Percentiles rank a stretch among this genome's conserved stretches.
Evolutionary conservation across 2,888 invertebrate genomes (phyloP).

Genomic region (Lasioglossum lativentre): DNA sequence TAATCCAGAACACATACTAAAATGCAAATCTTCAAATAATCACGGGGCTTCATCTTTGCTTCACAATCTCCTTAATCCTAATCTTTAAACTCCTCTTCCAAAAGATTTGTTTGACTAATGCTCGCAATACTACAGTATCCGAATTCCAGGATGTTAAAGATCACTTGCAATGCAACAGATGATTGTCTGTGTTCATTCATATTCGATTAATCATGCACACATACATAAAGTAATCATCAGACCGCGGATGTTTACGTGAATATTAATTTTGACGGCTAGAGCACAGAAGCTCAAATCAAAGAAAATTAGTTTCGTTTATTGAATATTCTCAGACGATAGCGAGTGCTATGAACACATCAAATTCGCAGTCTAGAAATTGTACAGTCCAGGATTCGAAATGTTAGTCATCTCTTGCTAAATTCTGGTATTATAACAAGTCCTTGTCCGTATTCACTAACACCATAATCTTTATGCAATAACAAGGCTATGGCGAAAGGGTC

Average conservation of each 20-base stretch:
- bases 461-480: constrained; percentile 78
- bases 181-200: constrained; percentile 6
- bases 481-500: constrained; percentile 90
- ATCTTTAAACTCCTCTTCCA: constrained; percentile 32
- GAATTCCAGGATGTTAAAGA: constrained; percentile 23
- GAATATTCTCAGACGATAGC: not conserved
- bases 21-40: constrained; percentile 34
- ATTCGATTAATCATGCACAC: not conserved
- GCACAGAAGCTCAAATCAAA: not conserved
- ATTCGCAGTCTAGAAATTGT: not conserved
- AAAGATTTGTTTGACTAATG: constrained; percentile 23
- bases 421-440: constrained; percentile 27
- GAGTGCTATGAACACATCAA: not conserved
- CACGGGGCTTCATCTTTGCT: constrained; percentile 60
- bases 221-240: not conserved
- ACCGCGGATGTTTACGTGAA: not conserved
- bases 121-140: constrained; percentile 17
- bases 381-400: constrained; percentile 29
- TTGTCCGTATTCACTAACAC: constrained; percentile 76
- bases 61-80: constrained; percentile 46
- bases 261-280: not conserved
- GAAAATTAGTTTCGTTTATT: not conserved
- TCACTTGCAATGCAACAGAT: not conserved
- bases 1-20: constrained; percentile 44
- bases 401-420: constrained; percentile 39